These are phyloP conservation scores for Cyanistes caeruleus DNA, from an alignment of 2,113 vertebrate genomes.

Conservation along the genomic window DNA sequence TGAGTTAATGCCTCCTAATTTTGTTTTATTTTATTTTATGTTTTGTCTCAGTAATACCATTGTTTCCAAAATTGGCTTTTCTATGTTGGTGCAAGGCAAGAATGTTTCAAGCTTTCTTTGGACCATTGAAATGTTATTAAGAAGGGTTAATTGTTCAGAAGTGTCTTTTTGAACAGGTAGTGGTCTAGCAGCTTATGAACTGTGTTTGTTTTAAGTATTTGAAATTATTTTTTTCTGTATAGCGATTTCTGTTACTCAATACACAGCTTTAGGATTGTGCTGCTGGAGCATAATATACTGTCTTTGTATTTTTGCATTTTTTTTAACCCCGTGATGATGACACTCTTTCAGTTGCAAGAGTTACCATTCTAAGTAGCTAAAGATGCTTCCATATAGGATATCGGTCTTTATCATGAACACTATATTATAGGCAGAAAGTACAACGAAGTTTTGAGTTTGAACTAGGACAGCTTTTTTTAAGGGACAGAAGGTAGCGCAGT, in stretches of 20 bases:
- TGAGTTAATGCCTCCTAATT: neutral
- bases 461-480: neutral
- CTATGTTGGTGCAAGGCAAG: neutral
- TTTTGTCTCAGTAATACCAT: neutral
- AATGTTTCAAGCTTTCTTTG: neutral
- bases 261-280: neutral
- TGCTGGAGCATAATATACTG: neutral
- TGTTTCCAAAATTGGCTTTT: neutral
- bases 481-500: neutral
- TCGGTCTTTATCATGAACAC: neutral
- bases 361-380: neutral
- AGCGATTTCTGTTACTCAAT: accelerated
- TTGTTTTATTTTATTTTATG: neutral
- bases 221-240: neutral
- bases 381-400: neutral
- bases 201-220: neutral
- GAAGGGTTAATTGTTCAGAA: neutral
- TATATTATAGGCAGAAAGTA: neutral
- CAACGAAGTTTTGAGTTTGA: neutral
- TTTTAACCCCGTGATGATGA: neutral
- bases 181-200: neutral
- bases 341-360: neutral
- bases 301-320: neutral
- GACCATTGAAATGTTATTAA: neutral
- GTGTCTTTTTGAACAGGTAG: neutral